Percentiles rank a stretch among this genome's conserved stretches.
These are phyloP conservation scores for Maconellicoccus hirsutus DNA, from an alignment of 1,140 invertebrate species.

Conservation along the genomic window DNA sequence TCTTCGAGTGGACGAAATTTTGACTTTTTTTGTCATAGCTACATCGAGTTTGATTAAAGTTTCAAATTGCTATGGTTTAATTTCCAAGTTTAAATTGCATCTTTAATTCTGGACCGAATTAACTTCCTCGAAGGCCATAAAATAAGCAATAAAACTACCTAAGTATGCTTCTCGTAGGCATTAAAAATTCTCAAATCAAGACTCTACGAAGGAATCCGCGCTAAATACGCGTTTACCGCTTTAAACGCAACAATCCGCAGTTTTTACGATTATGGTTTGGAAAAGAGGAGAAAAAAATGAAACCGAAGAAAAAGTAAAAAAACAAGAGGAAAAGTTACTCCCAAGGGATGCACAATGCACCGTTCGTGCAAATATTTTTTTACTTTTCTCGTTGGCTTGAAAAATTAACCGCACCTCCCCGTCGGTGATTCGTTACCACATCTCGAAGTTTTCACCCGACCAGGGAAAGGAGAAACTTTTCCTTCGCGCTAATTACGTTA, in stretches of 20 bases:
- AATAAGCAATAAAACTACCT: neutral
- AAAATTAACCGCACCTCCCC: conserved; percentile 9
- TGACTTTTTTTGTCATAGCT: too few species aligned
- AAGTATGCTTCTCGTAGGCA: neutral
- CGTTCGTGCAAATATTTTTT: conserved; percentile 20
- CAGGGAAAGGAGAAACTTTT: conserved; percentile 14
- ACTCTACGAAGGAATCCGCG: neutral
- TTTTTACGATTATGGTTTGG: neutral
- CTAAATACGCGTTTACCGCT: neutral
- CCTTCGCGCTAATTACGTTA: conserved; percentile 20
- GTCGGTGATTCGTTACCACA: conserved; percentile 6
- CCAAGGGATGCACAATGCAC: conserved; percentile 12
- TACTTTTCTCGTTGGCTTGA: neutral
- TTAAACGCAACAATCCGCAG: conserved; percentile 1
- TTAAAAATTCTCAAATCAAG: neutral
- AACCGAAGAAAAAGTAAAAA: neutral
- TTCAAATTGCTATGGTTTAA: too few species aligned
- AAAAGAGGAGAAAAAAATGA: neutral
- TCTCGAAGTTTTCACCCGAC: conserved; percentile 10
- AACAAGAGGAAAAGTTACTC: conserved; percentile 12
- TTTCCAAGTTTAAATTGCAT: too few species aligned
- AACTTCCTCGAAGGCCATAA: neutral
- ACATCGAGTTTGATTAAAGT: too few species aligned
- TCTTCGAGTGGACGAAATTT: too few species aligned
- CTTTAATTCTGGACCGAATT: neutral